Conservation (phyloP, 53 echinoderm and acorn worm species). For the Crossaster papposus region DNA sequence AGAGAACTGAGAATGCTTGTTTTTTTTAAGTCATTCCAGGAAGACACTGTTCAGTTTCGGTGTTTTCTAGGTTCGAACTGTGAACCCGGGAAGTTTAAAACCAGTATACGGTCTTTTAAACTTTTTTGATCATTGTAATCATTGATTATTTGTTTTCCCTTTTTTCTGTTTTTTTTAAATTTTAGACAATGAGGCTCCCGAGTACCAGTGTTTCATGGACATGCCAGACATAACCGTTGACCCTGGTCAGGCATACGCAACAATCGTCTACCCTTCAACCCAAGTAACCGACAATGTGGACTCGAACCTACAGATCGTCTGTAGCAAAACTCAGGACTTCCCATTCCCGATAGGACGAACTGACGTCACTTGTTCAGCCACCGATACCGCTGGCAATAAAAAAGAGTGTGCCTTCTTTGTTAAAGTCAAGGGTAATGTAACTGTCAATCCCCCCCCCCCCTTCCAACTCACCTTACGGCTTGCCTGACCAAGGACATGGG, state of each 20-base stretch:
- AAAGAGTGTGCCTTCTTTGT: not conserved
- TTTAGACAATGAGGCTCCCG: not conserved
- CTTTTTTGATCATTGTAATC: no score
- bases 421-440: not conserved
- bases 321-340: not conserved
- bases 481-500: no score
- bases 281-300: not conserved
- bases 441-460: no score
- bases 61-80: no score
- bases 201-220: not conserved
- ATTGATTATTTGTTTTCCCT: no score
- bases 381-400: not conserved
- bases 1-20: no score
- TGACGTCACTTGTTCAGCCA: not conserved
- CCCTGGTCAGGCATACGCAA: not conserved
- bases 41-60: no score
- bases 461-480: no score
- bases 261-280: not conserved
- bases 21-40: no score
- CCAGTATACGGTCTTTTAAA: no score
- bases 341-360: not conserved
- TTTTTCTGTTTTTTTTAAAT: not conserved
- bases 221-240: not conserved
- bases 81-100: no score
- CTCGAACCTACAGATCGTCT: not conserved